Evolutionary conservation across 2,888 invertebrate species (phyloP), one percentile per base, ranked within the genome.

Genomic region (Spilarctia lutea): DNA sequence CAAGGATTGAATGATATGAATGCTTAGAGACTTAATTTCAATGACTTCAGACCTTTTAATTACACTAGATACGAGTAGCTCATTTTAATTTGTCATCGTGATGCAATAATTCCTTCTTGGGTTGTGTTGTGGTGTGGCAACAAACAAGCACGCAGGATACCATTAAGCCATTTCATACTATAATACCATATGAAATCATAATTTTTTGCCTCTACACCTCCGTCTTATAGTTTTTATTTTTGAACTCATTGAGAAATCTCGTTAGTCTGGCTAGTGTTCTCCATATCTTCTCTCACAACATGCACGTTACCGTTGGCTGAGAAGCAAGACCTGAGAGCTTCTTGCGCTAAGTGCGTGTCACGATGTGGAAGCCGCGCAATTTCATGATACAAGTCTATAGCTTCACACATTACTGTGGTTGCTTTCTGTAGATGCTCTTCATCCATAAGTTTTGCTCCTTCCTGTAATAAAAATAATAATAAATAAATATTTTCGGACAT

Each of bases 261-360:
- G 20, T 20, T 65, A 39, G 16, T 65, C 63, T 39, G 39, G 8
- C 20, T 20, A 16, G 39, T 39, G 65, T 67, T 75, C 24, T 71
- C 48, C 18, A 1, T 20, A 18, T 80, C 75, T 18, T 67, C 75
- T 24, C 76, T 75, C 75, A 92, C 83, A 0, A 82, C 45, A 77
- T 94, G 92, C 0, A 91, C 83, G 84, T 97, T 97, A 20, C 97
- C 97, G 18, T 85, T 85, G 65, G 96, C 93, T 0, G 97, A 97
- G 83, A 96, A 96, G 86, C 97, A 98, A 0, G 96, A 95, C 4
- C 97, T 94, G 56, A 98, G 90, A 0, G 97, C 96, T 86, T 97
- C 97, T 90, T 98, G 97, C 0, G 97, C 97, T 45, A 97, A 91
- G 69, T 97, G 96, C 0, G 97, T 97, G 75, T 97, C 97, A 66